Percentiles rank a stretch among this genome's conserved stretches.
phyloP scores from a whole-genome alignment of 2,113 vertebrate species.

The Pantherophis guttatus region DNA sequence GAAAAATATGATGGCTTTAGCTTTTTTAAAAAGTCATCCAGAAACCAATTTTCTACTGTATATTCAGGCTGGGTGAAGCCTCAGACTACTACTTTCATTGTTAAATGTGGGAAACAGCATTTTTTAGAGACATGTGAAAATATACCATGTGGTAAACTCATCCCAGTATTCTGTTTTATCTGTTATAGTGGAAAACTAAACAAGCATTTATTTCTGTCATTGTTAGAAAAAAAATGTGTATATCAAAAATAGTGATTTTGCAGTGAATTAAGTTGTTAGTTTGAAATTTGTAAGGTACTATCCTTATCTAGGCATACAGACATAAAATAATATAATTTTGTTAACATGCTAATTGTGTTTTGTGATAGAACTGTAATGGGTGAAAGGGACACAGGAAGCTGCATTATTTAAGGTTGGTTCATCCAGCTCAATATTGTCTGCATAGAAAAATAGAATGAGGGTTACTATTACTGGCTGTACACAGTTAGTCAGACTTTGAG shows the following conservation, averaged over 20 bases:
- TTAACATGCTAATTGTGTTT: neutral
- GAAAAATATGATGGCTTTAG: neutral
- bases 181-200: constrained; percentile 28
- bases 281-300: neutral
- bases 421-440: neutral
- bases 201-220: neutral
- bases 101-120: constrained; percentile 3
- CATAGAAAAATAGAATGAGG: neutral
- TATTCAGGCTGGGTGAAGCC: neutral
- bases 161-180: neutral
- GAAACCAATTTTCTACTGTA: neutral
- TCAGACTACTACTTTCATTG: neutral
- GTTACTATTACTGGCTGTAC: neutral
- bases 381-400: neutral
- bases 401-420: neutral
- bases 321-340: neutral
- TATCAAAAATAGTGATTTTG: neutral
- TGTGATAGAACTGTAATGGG: neutral
- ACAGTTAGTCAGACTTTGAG: neutral
- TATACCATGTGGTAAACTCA: constrained; percentile 13
- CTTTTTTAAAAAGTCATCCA: neutral
- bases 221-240: neutral
- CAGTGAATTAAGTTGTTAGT: neutral
- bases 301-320: neutral
- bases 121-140: constrained; percentile 29